phyloP scores from a whole-genome alignment of 2,797 vertebrate species.

The Platyrinchus mystaceus region DNA sequence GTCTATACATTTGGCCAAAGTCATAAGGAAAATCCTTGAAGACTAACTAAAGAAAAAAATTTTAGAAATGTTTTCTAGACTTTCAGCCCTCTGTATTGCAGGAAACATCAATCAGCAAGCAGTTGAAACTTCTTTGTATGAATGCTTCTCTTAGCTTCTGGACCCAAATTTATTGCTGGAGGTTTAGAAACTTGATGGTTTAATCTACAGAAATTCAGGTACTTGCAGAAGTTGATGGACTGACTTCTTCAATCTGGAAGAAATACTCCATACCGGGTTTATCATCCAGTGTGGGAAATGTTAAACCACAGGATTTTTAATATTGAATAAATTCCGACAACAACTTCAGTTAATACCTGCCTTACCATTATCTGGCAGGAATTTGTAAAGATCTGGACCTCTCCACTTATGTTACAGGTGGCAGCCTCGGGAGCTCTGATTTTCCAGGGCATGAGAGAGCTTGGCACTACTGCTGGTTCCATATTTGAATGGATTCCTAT shows the following conservation, averaged over 20 bases:
- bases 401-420: slow-evolving; percentile 72
- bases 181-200: slow-evolving; percentile 70
- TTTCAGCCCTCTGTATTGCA: slow-evolving; percentile 50
- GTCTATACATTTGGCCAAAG: neutral
- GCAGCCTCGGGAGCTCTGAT: slow-evolving; percentile 69
- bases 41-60: neutral
- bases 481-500: slow-evolving; percentile 70
- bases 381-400: slow-evolving; percentile 70
- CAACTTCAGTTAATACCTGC: slow-evolving; percentile 54
- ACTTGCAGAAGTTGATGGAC: slow-evolving; percentile 68
- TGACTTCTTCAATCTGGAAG: slow-evolving; percentile 55
- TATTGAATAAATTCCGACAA: slow-evolving; percentile 34
- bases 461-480: slow-evolving; percentile 69
- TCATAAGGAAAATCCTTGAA: neutral
- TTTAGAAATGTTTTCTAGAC: slow-evolving; percentile 23
- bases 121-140: slow-evolving; percentile 12
- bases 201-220: slow-evolving; percentile 71
- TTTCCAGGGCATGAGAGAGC: slow-evolving; percentile 70
- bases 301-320: slow-evolving; percentile 48
- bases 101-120: neutral
- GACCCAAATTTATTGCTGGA: slow-evolving; percentile 60
- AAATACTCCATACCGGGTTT: slow-evolving; percentile 51
- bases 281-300: slow-evolving; percentile 42
- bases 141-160: slow-evolving; percentile 36
- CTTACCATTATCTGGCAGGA: slow-evolving; percentile 61